Evolutionary conservation across 1,140 invertebrate genomes (phyloP), one percentile per base, ranked within the genome.

Genomic region (Drosophila orena): DNA sequence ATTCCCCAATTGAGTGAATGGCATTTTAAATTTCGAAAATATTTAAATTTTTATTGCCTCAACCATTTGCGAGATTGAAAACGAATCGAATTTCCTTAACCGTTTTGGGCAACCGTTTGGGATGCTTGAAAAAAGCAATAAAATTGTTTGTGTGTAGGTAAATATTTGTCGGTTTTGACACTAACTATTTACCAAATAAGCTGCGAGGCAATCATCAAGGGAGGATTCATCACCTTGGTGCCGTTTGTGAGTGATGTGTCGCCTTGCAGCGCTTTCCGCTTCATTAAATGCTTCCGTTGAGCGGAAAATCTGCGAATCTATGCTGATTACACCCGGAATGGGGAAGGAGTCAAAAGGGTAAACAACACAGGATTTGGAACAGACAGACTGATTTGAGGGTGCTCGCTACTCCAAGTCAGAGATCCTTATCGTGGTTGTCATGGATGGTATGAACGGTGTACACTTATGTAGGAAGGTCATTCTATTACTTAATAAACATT

Each of bases 1-100:
- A 46, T 35, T 44, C n/a, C n/a, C 40, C 38, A 17, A 17, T 30
- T 22, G 58, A 50, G 47, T 53, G 24, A 22, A 79, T 60, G 79
- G 75, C 60, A 70, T 81, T 79, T 86, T 83, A 88, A 88, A 86
- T 83, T 76, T 83, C 52, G 37, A 81, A 77, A 76, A 88, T 88
- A 89, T 89, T 88, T 88, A 89, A 89, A 89, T 89, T 88, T 88
- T 89, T 89, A 89, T 88, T 77, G 76, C 58, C 46, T 35, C 61
- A 59, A 22, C 83, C 62, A 88, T 83, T 89, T 79, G 75, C 60
- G 64, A 88, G 81, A 89, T 88, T 88, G 75, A 81, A 88, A 75
- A 57, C 66, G 55, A 57, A 55, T 56, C 17, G n/a, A 42, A 69
- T 59, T 59, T 42, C 17, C 70, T 69, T 46, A 79, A 50, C 60